Conservation (phyloP, 1,140 invertebrate species). For the Drosophila nikananu region DNA sequence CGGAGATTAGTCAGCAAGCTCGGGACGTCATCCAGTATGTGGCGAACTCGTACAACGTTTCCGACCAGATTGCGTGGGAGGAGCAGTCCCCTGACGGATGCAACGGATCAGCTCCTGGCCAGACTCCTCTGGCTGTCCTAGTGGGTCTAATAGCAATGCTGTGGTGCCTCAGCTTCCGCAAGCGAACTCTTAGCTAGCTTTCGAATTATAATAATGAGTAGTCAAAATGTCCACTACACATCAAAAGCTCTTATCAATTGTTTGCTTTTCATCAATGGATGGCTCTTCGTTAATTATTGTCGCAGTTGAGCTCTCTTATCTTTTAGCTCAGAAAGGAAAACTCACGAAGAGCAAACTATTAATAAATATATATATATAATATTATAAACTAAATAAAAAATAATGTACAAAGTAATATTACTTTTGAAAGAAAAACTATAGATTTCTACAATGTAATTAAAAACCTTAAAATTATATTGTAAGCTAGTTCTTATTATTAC, state of each 20-base stretch:
- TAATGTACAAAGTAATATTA: not conserved
- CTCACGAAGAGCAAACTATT: not conserved
- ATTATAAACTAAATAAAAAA: not conserved
- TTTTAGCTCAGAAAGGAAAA: not conserved
- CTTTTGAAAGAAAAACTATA: not conserved
- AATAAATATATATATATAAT: not conserved
- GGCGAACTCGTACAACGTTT: not conserved
- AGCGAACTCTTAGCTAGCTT: constrained; percentile 2
- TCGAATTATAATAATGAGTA: constrained; percentile 11
- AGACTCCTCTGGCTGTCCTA: not conserved
- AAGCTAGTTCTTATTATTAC: not conserved
- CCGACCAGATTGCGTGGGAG: constrained; percentile 35
- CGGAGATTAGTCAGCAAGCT: constrained; percentile 1
- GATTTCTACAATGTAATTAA: not conserved
- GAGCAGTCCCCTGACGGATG: constrained; percentile 50
- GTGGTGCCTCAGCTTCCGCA: constrained; percentile 1
- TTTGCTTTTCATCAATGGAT: constrained; percentile 6
- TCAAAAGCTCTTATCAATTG: constrained; percentile 22
- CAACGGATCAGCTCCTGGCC: constrained; percentile 37
- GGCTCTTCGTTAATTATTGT: constrained; percentile 6
- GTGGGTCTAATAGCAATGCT: not conserved
- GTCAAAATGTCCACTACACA: not conserved
- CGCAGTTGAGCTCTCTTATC: not conserved
- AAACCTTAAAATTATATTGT: not conserved
- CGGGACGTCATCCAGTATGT: not conserved